Base-by-base conservation (phyloP, 2,797 vertebrate genomes). In the Tauraco hartlaubi region DNA sequence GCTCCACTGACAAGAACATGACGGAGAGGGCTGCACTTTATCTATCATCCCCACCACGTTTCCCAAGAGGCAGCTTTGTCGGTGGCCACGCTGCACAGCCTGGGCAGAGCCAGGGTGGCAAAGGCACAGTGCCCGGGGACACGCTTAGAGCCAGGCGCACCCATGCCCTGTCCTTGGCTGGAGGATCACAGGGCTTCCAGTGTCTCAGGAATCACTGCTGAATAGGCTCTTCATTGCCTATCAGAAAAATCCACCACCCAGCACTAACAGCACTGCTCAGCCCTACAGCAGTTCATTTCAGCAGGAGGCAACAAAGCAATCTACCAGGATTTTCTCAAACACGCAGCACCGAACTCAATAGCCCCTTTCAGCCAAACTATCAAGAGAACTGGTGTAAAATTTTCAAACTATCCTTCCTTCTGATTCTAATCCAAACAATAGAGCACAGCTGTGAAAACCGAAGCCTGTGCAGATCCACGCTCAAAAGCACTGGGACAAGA, bases 401-500 rank as follows among this genome's bases (percentile, higher is more conserved):
- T 95, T 96, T 79, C 56, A 83, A 96, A 96, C 95, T 92, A 89
- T 41, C 63, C 80, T 89, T 94, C 81, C 90, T 93, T 92, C 93
- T 95, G 87, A 85, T 76, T 72, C 20, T 95, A 96, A 96, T 83
- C 75, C 91, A 96, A 97, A 95, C 76, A 95, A 94, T 84, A 79
- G 48, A 78, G 91, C 73, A 77, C 96, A 97, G 96, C 97, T 97
- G 94, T 97, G 91, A 92, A 97, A 97, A 97, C 84, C 39, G 72
- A 93, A 95, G 66, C n/a, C 63, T 26, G 12, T 31, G 63, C 73
- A 66, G 61, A 90, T 66, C 41, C 9, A 2, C 1, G 1, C 77
- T 46, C 56, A 59, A 93, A 95, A 92, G 74, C 52, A 44, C 64
- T 58, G 44, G 80, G 68, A 68, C 37, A 61, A 84, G 22, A 94